These are phyloP conservation scores for Polyommatus icarus DNA, from an alignment of 2,888 invertebrate genomes.

Conservation along the genomic window DNA sequence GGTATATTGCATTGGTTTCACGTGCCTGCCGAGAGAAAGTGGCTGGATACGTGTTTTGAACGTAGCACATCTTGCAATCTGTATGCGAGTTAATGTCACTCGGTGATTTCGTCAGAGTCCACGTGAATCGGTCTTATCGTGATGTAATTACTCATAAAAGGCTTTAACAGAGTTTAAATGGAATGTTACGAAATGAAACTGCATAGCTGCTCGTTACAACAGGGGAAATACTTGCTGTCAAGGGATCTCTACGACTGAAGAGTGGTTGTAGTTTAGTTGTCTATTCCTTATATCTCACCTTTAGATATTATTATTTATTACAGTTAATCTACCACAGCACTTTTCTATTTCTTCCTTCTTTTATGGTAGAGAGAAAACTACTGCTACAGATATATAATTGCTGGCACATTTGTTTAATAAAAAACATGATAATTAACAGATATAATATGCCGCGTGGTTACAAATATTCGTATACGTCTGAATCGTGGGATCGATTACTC, in stretches of 20 bases:
- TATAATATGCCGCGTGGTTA: neutral
- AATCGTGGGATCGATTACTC: slow-evolving; percentile 8
- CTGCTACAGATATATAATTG: too few relatives aligned
- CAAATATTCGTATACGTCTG: neutral
- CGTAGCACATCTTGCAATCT: slow-evolving; percentile 42
- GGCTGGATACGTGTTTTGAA: slow-evolving; percentile 49
- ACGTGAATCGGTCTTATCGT: slow-evolving; percentile 27
- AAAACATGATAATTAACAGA: too few relatives aligned
- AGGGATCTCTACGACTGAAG: neutral
- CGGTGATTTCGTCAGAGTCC: slow-evolving; percentile 31
- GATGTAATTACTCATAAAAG: slow-evolving; percentile 22
- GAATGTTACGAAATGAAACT: neutral
- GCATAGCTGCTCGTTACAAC: neutral
- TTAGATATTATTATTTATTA: too few relatives aligned
- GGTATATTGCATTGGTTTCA: slow-evolving; percentile 40
- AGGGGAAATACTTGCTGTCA: neutral
- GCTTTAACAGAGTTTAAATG: slow-evolving; percentile 6
- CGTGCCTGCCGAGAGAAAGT: slow-evolving; percentile 55
- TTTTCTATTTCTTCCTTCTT: too few relatives aligned
- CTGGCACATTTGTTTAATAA: too few relatives aligned
- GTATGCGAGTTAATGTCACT: slow-evolving; percentile 41
- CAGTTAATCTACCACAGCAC: too few relatives aligned
- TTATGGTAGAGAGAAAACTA: too few relatives aligned
- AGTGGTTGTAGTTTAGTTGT: too few relatives aligned
- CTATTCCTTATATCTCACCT: too few relatives aligned